Base-by-base conservation (phyloP, 1,140 invertebrate species). In the Drepana arcuata region DNA sequence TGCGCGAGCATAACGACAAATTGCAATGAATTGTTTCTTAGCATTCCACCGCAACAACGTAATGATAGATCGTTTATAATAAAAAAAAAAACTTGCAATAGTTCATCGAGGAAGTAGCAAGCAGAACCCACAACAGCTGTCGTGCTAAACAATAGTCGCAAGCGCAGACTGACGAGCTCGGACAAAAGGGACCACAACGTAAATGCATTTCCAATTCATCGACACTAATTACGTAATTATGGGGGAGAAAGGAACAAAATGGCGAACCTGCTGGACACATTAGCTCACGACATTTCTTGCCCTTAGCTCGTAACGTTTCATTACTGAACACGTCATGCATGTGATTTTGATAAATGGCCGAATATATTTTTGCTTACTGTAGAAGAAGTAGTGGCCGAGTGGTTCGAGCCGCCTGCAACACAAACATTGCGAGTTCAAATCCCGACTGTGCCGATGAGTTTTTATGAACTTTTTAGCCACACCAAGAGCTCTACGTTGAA, bases 181-280 rank as follows among this genome's bases (percentile, higher is more conserved):
- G 45, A 73, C 69, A 77, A 72, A 77, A 69, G 66, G 65, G 51
- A 47, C 64, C 64, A 64, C 61, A 51, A 53, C 52, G 51, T 53
- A 61, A 71, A 72, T 65, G 67, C 55, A 66, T 61, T 62, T 64
- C 62, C 63, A 74, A 74, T 78, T 74, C 68, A 68, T 70, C 64
- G 68, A 41, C 60, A 66, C 68, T 78, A 72, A 78, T 78, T 74
- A 72, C 70, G 68, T 78, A 78, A 78, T 78, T 72, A 78, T 65
- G 53, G 70, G 64, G 68, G 58, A 52, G 43, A 58, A 59, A 66
- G 61, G 65, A 63, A 48, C 52, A 58, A 66, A 74, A 74, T 74
- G 67, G 70, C 71, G 54, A 59, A 61, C 71, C 70, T 72, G 66
- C 70, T 70, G 62, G 42, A 70, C 71, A 65, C 71, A 63, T 75